Conservation (phyloP, 2,797 vertebrate genomes). For the Odontamblyopus rebecca region DNA sequence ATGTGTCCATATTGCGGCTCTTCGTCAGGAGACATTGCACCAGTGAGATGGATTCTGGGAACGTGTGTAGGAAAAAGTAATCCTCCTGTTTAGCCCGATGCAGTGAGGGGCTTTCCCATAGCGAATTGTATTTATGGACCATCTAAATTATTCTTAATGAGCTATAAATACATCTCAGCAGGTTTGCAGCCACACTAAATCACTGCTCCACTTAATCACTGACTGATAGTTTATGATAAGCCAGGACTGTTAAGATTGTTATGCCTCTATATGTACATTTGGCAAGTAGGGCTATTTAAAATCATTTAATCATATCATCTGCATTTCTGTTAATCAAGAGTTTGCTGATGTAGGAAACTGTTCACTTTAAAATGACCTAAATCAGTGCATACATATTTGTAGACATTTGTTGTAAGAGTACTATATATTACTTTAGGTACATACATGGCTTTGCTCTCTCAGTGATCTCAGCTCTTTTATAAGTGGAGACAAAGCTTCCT, state of each 20-base stretch:
- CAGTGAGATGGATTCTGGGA: slow-evolving; percentile 61
- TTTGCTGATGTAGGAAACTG: not conserved
- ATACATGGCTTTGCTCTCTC: slow-evolving; percentile 88
- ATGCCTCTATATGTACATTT: slow-evolving; percentile 8
- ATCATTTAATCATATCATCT: not conserved
- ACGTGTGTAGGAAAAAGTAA: slow-evolving; percentile 70
- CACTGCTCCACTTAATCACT: slow-evolving; percentile 1
- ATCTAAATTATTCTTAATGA: slow-evolving; percentile 58
- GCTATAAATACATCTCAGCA: slow-evolving; percentile 20
- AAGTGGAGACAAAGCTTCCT: slow-evolving; percentile 88
- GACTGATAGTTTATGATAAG: slow-evolving; percentile 11
- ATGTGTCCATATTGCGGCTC: slow-evolving; percentile 58
- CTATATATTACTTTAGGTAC: slow-evolving; percentile 28
- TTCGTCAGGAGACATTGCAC: slow-evolving; percentile 56
- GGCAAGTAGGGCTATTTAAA: not conserved
- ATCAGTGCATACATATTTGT: not conserved
- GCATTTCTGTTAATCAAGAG: not conserved
- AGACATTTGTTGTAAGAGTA: not conserved
- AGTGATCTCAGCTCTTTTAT: slow-evolving; percentile 93
- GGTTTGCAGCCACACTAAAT: slow-evolving; percentile 12
- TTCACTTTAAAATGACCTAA: not conserved
- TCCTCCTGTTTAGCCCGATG: slow-evolving; percentile 48
- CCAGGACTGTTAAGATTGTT: not conserved
- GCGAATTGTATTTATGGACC: slow-evolving; percentile 58
- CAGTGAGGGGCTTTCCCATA: slow-evolving; percentile 61